Conservation (phyloP, 2,888 invertebrate genomes). For the Cistogaster globosa region DNA sequence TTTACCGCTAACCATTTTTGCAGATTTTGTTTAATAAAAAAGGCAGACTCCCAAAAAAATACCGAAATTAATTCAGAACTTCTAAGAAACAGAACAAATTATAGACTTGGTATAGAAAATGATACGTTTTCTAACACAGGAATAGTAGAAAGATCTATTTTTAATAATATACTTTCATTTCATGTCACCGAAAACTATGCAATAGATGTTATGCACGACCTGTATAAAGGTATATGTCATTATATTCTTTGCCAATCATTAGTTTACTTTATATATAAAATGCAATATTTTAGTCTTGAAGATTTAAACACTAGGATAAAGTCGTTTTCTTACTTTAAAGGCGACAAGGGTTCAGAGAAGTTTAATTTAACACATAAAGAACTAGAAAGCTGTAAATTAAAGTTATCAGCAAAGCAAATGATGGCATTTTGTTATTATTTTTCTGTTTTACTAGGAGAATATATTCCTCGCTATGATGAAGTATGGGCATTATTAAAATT, state of each 20-base stretch:
- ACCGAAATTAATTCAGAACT: not conserved
- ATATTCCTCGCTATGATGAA: not conserved
- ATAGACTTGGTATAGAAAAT: not conserved
- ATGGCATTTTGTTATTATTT: conserved; percentile 2
- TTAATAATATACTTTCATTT: conserved; percentile 1
- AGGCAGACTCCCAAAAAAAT: too few species aligned
- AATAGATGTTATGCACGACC: conserved; percentile 10
- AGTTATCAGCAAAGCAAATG: conserved; percentile 4
- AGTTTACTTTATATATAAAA: not conserved
- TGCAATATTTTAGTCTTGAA: not conserved
- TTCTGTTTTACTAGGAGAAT: not conserved
- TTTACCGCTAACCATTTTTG: conserved; percentile 16
- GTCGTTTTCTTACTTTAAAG: conserved; percentile 12
- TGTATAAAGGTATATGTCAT: conserved; percentile 4
- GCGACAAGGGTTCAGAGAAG: conserved; percentile 19
- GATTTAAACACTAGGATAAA: conserved; percentile 11
- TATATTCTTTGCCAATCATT: not conserved
- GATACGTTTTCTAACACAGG: not conserved
- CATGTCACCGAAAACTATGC: not conserved
- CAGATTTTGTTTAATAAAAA: too few species aligned
- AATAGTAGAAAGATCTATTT: not conserved
- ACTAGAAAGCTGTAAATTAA: not conserved
- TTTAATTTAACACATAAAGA: conserved; percentile 1
- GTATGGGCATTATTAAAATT: not conserved
- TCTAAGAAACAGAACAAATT: conserved; percentile 34